phyloP scores from a whole-genome alignment of 1,140 invertebrate species.

The Lerema accius region DNA sequence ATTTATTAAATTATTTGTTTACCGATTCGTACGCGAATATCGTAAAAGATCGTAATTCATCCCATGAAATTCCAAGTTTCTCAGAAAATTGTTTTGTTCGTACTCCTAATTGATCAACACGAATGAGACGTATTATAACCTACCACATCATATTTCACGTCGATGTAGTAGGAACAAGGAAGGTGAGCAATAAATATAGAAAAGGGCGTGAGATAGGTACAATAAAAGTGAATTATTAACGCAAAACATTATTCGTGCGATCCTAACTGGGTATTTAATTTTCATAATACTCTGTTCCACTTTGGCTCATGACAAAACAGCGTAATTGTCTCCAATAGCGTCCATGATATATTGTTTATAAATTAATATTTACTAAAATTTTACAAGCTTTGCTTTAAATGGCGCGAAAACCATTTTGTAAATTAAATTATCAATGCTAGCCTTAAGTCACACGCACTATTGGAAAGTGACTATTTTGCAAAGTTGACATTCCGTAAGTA shows the following conservation, averaged over 20 bases:
- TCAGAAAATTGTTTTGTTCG: background rate
- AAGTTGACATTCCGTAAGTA: too few relatives aligned
- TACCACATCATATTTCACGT: conserved; percentile 63
- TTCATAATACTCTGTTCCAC: conserved; percentile 47
- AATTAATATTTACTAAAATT: conserved; percentile 30
- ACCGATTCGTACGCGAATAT: background rate
- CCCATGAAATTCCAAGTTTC: background rate
- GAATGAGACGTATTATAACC: conserved; percentile 40
- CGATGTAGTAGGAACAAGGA: conserved; percentile 56
- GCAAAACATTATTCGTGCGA: conserved; percentile 64
- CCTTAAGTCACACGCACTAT: background rate
- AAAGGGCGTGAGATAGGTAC: conserved; percentile 76
- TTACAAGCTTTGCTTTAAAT: conserved; percentile 12
- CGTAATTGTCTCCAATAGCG: conserved; percentile 32
- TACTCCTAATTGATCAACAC: conserved; percentile 48
- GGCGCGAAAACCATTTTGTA: conserved; percentile 12
- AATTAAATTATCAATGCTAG: background rate
- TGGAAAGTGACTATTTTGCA: background rate
- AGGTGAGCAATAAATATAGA: conserved; percentile 77
- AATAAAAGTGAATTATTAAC: conserved; percentile 82
- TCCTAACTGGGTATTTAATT: conserved; percentile 54
- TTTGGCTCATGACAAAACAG: conserved; percentile 40
- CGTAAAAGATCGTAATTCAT: background rate
- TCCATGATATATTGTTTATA: conserved; percentile 35
- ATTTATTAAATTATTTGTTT: too few relatives aligned